Conservation (phyloP, 1,140 invertebrate genomes). For the Apis dorsata region DNA sequence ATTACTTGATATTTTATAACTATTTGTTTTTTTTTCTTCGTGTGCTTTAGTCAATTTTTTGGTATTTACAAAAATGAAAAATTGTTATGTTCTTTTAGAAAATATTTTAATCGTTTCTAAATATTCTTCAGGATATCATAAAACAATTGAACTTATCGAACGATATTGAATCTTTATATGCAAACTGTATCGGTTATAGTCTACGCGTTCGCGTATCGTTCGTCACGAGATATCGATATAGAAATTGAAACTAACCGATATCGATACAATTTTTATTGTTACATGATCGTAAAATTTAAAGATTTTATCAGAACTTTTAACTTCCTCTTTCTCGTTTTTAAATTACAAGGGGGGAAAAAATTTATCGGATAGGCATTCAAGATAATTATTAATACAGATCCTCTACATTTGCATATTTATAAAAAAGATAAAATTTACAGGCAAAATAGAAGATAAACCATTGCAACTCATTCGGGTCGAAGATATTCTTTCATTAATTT, state of each 20-base stretch:
- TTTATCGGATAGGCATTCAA: no score
- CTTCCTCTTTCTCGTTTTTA: neutral
- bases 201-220: slow-evolving; percentile 5
- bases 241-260: slow-evolving; percentile 27
- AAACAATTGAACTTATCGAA: slow-evolving; percentile 10
- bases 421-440: no score
- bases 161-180: slow-evolving; percentile 25
- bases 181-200: neutral
- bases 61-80: neutral
- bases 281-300: neutral
- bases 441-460: no score
- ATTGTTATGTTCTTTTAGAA: neutral
- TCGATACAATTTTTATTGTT: slow-evolving; percentile 34
- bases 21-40: no score
- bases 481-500: no score
- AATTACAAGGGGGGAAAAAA: neutral
- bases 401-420: no score
- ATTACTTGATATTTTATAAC: no score
- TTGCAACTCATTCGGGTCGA: no score
- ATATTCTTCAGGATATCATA: neutral
- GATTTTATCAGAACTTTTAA: neutral
- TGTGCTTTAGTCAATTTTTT: no score
- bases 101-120: no score
- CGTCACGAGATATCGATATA: slow-evolving; percentile 4
- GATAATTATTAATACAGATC: no score